phyloP scores from a whole-genome alignment of 2,113 vertebrate genomes.

The Opisthocomus hoazin region DNA sequence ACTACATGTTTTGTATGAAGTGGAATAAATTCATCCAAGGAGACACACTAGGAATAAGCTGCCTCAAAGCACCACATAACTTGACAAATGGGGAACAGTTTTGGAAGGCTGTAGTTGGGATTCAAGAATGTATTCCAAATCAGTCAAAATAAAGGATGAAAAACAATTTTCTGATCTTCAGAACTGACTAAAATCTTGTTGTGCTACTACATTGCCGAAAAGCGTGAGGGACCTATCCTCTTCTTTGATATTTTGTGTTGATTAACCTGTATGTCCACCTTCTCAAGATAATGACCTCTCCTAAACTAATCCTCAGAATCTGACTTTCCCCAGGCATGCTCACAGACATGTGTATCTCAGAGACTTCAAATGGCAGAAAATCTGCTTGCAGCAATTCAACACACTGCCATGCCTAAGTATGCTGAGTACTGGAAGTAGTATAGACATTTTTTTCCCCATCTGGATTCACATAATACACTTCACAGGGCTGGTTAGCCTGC shows the following conservation, averaged over 20 bases:
- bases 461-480: not conserved
- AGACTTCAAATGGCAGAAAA: not conserved
- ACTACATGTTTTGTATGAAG: not conserved
- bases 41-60: not conserved
- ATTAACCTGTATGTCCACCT: not conserved
- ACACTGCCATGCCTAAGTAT: not conserved
- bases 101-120: not conserved
- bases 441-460: not conserved
- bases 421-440: not conserved
- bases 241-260: not conserved
- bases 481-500: not conserved
- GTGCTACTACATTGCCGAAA: not conserved
- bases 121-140: not conserved
- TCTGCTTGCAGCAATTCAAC: not conserved
- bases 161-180: not conserved
- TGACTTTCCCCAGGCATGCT: not conserved
- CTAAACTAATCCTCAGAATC: not conserved
- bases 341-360: rapidly evolving
- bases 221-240: not conserved
- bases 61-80: not conserved
- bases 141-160: not conserved
- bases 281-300: not conserved
- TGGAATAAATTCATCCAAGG: not conserved
- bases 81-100: not conserved
- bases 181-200: not conserved